Evolutionary conservation across 2,888 invertebrate genomes (phyloP).

Genomic region (Fabriciana adippe): DNA sequence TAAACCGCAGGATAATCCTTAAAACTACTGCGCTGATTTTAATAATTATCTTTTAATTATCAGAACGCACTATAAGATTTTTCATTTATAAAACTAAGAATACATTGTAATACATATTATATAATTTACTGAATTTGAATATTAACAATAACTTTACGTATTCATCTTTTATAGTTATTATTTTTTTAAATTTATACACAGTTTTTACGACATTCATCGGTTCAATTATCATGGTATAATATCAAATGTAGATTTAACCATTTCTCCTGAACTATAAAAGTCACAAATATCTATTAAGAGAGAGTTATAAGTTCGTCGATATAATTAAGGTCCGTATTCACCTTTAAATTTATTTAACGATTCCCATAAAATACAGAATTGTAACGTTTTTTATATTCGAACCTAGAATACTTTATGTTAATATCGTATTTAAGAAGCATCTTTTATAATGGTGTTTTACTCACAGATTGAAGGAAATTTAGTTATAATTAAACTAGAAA

Average conservation of each 20-base stretch:
- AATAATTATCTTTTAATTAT: no score
- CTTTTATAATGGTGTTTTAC: background rate
- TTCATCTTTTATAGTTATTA: background rate
- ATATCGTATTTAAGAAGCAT: constrained; percentile 15
- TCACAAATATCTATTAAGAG: constrained; percentile 32
- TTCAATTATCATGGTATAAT: constrained; percentile 13
- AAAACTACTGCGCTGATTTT: no score
- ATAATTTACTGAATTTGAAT: no score
- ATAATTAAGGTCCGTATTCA: constrained; percentile 41
- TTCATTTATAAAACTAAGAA: no score
- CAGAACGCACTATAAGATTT: no score
- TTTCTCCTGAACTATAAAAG: constrained; percentile 26
- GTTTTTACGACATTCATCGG: constrained; percentile 10
- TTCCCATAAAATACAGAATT: constrained; percentile 37
- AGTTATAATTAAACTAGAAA: constrained; percentile 10
- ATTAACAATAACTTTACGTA: constrained; percentile 13
- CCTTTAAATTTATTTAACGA: constrained; percentile 39
- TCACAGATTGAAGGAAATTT: background rate
- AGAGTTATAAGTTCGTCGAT: constrained; percentile 37
- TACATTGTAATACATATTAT: no score
- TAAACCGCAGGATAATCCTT: no score
- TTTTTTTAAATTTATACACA: constrained; percentile 1
- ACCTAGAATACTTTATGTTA: constrained; percentile 13
- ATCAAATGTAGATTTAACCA: constrained; percentile 5
- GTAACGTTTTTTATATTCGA: constrained; percentile 26